Conservation (phyloP, 2,113 vertebrate species). For the Etheostoma cragini region DNA sequence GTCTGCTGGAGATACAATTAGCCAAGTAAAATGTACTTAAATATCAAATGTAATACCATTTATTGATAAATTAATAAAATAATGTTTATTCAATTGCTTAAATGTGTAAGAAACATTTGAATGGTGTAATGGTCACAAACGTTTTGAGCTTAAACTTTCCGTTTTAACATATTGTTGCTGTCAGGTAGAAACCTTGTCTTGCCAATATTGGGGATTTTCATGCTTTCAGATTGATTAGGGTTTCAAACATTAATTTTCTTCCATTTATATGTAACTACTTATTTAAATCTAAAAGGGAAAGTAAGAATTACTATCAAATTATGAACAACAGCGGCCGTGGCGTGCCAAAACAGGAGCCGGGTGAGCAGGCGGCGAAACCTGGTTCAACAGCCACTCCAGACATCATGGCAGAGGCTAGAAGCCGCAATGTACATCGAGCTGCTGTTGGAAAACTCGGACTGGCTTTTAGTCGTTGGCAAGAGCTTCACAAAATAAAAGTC, state of each 20-base stretch:
- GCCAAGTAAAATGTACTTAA: conserved; percentile 1
- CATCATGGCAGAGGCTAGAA: too few relatives aligned
- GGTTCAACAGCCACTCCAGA: too few relatives aligned
- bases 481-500: too few relatives aligned
- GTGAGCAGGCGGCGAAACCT: too few relatives aligned
- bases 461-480: too few relatives aligned
- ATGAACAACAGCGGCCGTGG: not conserved
- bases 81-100: too few relatives aligned
- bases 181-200: not conserved
- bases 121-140: not conserved
- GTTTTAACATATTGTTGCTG: not conserved
- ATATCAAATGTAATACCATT: not conserved
- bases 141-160: not conserved
- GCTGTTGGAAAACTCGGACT: too few relatives aligned
- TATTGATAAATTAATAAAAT: too few relatives aligned
- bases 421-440: too few relatives aligned
- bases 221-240: not conserved
- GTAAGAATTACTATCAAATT: conserved; percentile 2
- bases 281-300: not conserved
- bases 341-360: too few relatives aligned
- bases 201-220: not conserved
- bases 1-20: conserved; percentile 15
- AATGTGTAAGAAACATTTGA: not conserved
- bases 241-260: not conserved
- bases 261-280: too few relatives aligned